Conservation (phyloP, 64 coral and sea anemone genomes). For the Dendrophyllia cribrosa region DNA sequence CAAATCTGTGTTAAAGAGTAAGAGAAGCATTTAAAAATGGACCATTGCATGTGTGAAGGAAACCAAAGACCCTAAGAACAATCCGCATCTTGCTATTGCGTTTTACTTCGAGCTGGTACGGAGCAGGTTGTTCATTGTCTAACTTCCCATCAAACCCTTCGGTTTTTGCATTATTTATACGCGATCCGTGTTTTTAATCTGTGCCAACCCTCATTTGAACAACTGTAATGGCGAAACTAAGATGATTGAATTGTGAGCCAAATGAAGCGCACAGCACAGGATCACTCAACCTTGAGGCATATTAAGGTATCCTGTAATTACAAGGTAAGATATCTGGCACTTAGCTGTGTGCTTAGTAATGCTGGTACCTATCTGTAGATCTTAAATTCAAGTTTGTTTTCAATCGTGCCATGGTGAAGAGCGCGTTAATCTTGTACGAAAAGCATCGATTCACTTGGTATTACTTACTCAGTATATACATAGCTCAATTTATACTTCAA, state of each 20-base stretch:
- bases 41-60: not conserved
- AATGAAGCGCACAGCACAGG: constrained; percentile 19
- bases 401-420: too few species aligned
- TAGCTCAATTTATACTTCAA: too few species aligned
- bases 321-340: not conserved
- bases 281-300: constrained; percentile 22
- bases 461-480: too few species aligned
- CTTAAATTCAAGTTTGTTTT: not conserved
- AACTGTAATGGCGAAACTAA: constrained; percentile 4
- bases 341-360: not conserved
- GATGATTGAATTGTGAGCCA: constrained; percentile 23
- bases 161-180: constrained; percentile 55
- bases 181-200: constrained; percentile 5
- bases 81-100: not conserved
- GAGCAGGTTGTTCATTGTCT: constrained; percentile 29
- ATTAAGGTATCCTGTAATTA: not conserved
- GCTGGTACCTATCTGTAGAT: not conserved
- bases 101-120: constrained; percentile 5
- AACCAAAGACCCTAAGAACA: not conserved
- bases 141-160: constrained; percentile 6
- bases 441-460: too few species aligned
- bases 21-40: not conserved
- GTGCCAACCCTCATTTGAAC: constrained; percentile 5
- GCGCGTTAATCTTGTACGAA: too few species aligned
- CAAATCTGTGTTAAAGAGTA: not conserved